Conservation (phyloP, 2,797 vertebrate genomes). For the Thalassophryne amazonica region DNA sequence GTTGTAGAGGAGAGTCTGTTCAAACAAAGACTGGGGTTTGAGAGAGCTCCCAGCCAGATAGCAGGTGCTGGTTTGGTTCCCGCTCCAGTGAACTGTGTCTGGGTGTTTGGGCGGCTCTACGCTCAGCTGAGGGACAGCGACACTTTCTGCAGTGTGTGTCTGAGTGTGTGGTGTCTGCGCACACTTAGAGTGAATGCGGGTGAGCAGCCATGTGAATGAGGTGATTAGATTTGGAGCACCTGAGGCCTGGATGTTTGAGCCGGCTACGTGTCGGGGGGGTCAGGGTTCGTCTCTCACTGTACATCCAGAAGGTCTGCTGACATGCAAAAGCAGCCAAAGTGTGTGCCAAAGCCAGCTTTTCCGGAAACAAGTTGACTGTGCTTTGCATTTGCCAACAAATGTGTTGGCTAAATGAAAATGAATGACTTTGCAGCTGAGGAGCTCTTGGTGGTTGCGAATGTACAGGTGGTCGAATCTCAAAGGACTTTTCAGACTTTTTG, state of each 20-base stretch:
- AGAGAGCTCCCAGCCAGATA: conserved; percentile 32
- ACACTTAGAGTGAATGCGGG: conserved; percentile 20
- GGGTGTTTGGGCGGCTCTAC: conserved; percentile 49
- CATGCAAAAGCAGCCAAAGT: conserved; percentile 57
- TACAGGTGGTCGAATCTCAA: too few relatives aligned
- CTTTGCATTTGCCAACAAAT: conserved; percentile 47
- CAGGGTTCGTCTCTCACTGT: conserved; percentile 44
- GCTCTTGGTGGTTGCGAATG: conserved; percentile 16
- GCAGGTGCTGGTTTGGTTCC: conserved; percentile 64
- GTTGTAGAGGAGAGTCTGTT: too few relatives aligned
- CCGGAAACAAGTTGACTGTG: conserved; percentile 59
- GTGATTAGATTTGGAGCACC: conserved; percentile 62
- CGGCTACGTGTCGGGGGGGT: conserved; percentile 34
- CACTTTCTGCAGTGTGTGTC: conserved; percentile 16
- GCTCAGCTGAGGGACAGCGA: conserved; percentile 66
- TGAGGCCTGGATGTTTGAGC: conserved; percentile 37
- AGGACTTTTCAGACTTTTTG: too few relatives aligned
- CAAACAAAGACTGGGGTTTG: too few relatives aligned
- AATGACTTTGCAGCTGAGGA: conserved; percentile 36
- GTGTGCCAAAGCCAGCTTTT: conserved; percentile 44
- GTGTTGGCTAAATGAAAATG: conserved; percentile 30
- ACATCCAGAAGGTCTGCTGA: conserved; percentile 41
- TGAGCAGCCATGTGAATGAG: conserved; percentile 58
- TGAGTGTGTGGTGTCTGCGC: conserved; percentile 5
- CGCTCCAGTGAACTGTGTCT: conserved; percentile 68